A percentile compares a stretch with the other conserved stretches of the same genome.
phyloP scores from a whole-genome alignment of 2,113 vertebrate genomes.

The Zapornia atra region DNA sequence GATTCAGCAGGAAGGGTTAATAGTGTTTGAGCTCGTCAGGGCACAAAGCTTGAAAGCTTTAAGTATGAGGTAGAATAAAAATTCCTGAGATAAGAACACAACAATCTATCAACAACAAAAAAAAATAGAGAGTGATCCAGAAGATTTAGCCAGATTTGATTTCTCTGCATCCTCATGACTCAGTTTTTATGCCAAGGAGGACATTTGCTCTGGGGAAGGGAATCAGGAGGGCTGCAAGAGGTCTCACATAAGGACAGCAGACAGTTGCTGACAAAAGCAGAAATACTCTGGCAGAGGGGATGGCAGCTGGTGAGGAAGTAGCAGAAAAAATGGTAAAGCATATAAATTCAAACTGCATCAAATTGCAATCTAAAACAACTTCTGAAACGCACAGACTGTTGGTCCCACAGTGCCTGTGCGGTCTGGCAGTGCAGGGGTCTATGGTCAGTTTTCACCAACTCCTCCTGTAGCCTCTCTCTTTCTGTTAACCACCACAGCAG shows the following conservation, averaged over 20 bases:
- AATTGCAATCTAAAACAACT: not conserved
- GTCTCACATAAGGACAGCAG: rapidly evolving
- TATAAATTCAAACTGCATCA: not conserved
- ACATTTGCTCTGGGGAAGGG: not conserved
- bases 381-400: rapidly evolving
- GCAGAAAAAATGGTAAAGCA: not conserved
- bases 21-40: not conserved
- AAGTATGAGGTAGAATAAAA: not conserved
- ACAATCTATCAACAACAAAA: not conserved
- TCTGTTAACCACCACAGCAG: not conserved
- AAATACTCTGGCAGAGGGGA: not conserved
- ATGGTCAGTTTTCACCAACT: not conserved
- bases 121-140: not conserved
- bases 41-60: not conserved
- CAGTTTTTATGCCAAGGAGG: not conserved
- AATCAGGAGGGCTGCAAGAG: not conserved
- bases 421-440: not conserved
- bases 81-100: not conserved
- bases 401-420: not conserved
- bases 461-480: not conserved
- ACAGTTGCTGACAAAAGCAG: not conserved
- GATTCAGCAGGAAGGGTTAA: not conserved
- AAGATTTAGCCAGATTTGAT: not conserved
- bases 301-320: not conserved
- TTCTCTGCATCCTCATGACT: not conserved